phyloP scores from a whole-genome alignment of 2,888 invertebrate species.

The Eurytoma adleriae region DNA sequence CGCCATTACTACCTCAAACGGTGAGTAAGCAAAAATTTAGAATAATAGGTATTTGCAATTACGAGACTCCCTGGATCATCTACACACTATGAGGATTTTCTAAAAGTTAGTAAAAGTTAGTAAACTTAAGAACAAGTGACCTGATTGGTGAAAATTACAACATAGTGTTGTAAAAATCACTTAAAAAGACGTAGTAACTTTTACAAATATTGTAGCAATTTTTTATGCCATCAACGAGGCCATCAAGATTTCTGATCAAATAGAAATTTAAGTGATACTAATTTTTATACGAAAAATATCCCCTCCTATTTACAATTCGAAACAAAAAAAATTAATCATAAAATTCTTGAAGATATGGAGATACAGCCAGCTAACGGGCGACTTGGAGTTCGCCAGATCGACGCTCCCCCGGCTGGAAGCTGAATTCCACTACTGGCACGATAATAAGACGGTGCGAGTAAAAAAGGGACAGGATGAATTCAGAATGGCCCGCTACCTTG shows the following conservation, averaged over 20 bases:
- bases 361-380: slow-evolving; percentile 85
- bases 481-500: slow-evolving; percentile 86
- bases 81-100: no score
- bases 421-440: slow-evolving; percentile 82
- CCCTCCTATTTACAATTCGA: neutral
- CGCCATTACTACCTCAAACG: slow-evolving; percentile 80
- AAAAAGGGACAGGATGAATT: slow-evolving; percentile 76
- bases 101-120: no score
- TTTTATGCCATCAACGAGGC: no score
- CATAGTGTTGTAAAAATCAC: no score
- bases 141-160: no score
- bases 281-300: neutral
- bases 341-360: slow-evolving; percentile 77
- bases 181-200: no score
- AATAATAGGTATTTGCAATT: no score
- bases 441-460: slow-evolving; percentile 76
- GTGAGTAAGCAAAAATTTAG: no score
- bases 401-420: slow-evolving; percentile 83
- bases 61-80: no score
- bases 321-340: neutral
- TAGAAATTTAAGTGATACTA: neutral
- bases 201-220: no score
- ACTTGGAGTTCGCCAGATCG: slow-evolving; percentile 81
- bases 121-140: no score
- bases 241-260: no score